Percentiles rank a stretch among this genome's conserved stretches.
These are phyloP conservation scores for Cordylochernes scorpioides DNA, from an alignment of 2,888 invertebrate genomes.

Conservation along the genomic window DNA sequence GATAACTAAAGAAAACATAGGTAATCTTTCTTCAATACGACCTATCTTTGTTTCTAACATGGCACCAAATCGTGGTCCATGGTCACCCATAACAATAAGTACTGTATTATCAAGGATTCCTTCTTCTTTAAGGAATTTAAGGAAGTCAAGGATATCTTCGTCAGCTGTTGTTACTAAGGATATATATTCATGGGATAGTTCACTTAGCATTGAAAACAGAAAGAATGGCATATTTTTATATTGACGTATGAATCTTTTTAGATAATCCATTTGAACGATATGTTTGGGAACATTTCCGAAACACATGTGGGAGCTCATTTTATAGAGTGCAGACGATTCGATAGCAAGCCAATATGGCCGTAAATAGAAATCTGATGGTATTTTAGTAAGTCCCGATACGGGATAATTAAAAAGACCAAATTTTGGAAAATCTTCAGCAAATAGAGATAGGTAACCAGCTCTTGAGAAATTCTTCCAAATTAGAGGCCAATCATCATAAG, in stretches of 20 bases:
- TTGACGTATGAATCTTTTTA: slow-evolving; percentile 18
- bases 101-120: slow-evolving; percentile 8
- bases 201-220: slow-evolving; percentile 21
- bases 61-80: slow-evolving; percentile 21
- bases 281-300: slow-evolving; percentile 8
- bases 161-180: slow-evolving; percentile 22
- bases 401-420: slow-evolving; percentile 55
- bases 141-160: slow-evolving; percentile 19
- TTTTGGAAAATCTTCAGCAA: slow-evolving; percentile 51
- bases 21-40: slow-evolving; percentile 22
- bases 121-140: slow-evolving; percentile 16
- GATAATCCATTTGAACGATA: slow-evolving; percentile 17
- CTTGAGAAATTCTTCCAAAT: slow-evolving; percentile 52
- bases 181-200: slow-evolving; percentile 24
- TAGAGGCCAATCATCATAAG: slow-evolving; percentile 50
- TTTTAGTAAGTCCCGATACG: slow-evolving; percentile 44
- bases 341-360: slow-evolving; percentile 38
- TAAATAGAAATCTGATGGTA: slow-evolving; percentile 63
- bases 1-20: slow-evolving; percentile 19
- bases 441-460: slow-evolving; percentile 44
- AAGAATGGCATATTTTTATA: slow-evolving; percentile 18
- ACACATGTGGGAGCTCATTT: slow-evolving; percentile 13
- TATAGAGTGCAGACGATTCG: slow-evolving; percentile 13
- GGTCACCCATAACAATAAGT: slow-evolving; percentile 19
- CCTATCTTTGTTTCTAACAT: slow-evolving; percentile 21